Conservation (phyloP, 1,140 invertebrate species). For the Telenomus remus region DNA sequence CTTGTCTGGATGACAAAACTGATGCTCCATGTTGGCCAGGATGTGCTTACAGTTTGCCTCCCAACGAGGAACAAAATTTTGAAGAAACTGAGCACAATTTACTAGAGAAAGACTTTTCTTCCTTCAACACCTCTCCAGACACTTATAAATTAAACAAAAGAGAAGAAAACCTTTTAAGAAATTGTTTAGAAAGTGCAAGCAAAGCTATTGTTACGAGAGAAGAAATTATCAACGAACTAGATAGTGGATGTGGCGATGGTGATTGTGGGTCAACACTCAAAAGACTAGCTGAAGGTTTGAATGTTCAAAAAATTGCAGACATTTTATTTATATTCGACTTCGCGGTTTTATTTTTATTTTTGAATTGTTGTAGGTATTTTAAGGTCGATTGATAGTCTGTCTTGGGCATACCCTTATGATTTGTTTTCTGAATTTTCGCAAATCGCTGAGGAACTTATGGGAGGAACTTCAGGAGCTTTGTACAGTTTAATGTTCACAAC, state of each 20-base stretch:
- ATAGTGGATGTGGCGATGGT: conserved; percentile 86
- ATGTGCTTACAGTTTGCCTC: conserved; percentile 62
- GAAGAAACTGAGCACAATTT: conserved; percentile 27
- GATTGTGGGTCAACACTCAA: conserved; percentile 87
- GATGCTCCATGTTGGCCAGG: conserved; percentile 79
- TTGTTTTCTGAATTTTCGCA: conserved; percentile 77
- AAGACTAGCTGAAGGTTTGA: conserved; percentile 78
- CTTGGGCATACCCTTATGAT: conserved; percentile 70
- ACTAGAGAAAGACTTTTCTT: neutral
- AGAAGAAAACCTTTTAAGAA: conserved; percentile 70
- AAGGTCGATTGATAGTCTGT: conserved; percentile 62
- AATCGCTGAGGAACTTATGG: conserved; percentile 81
- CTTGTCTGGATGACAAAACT: conserved; percentile 78
- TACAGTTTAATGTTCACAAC: conserved; percentile 84
- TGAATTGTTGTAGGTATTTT: too few relatives aligned
- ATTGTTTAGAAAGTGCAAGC: conserved; percentile 75
- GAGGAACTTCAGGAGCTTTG: conserved; percentile 83
- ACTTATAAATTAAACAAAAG: conserved; percentile 67
- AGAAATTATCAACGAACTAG: conserved; percentile 81
- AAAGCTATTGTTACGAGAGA: conserved; percentile 77
- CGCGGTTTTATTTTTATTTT: too few relatives aligned
- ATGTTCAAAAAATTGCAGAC: neutral
- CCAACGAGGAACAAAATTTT: neutral
- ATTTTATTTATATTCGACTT: conserved; percentile 1
- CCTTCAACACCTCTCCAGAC: conserved; percentile 7